Conservation (phyloP, 2,888 invertebrate species). For the Lithophane ornitopus region DNA sequence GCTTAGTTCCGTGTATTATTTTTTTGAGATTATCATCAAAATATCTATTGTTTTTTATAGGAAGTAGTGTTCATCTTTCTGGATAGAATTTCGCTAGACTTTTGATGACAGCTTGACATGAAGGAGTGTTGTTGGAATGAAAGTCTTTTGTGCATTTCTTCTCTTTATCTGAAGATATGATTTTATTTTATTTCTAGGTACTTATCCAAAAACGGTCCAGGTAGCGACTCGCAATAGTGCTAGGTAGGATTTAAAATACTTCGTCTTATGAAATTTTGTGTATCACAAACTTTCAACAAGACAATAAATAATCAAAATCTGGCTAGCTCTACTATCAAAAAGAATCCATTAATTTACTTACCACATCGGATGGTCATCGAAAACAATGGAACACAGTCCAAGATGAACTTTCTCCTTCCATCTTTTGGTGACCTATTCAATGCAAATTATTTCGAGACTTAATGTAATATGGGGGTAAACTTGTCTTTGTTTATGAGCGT, state of each 20-base stretch:
- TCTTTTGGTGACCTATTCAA: conserved; percentile 55
- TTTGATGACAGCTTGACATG: conserved; percentile 7
- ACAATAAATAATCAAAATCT: no score
- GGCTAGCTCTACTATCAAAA: neutral
- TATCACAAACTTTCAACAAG: no score
- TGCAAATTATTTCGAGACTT: conserved; percentile 51
- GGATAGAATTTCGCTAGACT: conserved; percentile 9
- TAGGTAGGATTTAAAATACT: no score
- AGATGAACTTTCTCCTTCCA: conserved; percentile 60
- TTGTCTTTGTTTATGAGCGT: conserved; percentile 19
- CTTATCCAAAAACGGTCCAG: no score
- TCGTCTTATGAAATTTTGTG: no score
- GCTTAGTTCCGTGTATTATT: conserved; percentile 61
- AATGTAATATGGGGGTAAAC: conserved; percentile 45
- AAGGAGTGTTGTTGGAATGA: neutral
- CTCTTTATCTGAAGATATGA: no score
- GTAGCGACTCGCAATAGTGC: no score
- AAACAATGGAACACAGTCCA: conserved; percentile 38
- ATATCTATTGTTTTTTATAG: conserved; percentile 55
- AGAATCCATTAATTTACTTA: neutral
- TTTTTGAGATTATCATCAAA: conserved; percentile 56
- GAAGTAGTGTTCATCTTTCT: conserved; percentile 19
- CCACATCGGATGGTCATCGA: conserved; percentile 23
- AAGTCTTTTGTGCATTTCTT: conserved; percentile 6
- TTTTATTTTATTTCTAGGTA: no score